Evolutionary conservation across 2,113 vertebrate genomes (phyloP).

Genomic region (Crotalus tigris): DNA sequence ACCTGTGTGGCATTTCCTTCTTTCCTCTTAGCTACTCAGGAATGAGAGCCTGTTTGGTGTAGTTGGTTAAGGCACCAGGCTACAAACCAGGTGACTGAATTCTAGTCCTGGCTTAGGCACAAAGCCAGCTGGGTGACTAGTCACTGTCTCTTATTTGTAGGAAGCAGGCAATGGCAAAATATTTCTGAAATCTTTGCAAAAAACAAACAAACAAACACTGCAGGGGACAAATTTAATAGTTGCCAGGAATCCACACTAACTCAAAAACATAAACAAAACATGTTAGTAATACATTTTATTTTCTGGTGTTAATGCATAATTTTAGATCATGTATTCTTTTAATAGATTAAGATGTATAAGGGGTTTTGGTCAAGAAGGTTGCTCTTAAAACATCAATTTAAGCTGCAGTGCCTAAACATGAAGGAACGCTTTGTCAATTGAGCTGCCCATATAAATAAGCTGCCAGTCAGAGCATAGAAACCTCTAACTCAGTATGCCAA

Average conservation of each 20-base stretch:
- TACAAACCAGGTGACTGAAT: background rate
- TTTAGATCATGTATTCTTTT: background rate
- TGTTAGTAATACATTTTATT: background rate
- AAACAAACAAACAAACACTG: background rate
- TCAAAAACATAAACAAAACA: background rate
- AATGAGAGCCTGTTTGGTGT: background rate
- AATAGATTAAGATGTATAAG: background rate
- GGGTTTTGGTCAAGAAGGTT: background rate
- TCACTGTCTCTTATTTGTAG: background rate
- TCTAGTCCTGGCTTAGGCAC: background rate
- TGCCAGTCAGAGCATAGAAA: background rate
- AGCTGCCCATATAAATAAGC: background rate
- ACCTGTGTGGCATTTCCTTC: background rate
- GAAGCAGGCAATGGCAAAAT: background rate
- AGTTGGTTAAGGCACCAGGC: background rate
- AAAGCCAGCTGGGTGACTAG: background rate
- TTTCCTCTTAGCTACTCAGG: background rate
- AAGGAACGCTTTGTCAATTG: background rate
- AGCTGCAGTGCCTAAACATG: background rate
- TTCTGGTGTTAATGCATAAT: background rate
- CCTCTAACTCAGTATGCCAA: background rate
- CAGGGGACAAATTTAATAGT: background rate
- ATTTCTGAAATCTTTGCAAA: background rate
- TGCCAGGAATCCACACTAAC: background rate
- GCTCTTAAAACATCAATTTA: background rate